phyloP scores from a whole-genome alignment of 2,797 vertebrate genomes.

The Trichosurus vulpecula region DNA sequence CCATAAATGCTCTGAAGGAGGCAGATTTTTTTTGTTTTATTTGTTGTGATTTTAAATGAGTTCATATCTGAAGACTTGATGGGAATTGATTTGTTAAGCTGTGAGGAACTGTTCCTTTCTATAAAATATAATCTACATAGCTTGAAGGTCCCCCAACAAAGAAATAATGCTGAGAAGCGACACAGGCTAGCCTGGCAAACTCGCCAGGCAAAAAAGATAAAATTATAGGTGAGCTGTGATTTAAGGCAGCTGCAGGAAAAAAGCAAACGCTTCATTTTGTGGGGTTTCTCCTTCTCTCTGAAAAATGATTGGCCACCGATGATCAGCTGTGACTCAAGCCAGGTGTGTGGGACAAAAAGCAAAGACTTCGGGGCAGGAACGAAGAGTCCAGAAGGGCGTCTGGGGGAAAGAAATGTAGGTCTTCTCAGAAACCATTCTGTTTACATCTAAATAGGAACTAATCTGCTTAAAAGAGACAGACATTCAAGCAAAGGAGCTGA shows the following conservation, averaged over 20 bases:
- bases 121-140: not conserved
- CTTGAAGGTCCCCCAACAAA: conserved; percentile 12
- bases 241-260: not conserved
- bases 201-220: not conserved
- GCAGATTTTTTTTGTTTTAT: conserved; percentile 12
- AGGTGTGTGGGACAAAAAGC: not conserved
- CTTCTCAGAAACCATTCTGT: not conserved
- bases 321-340: not conserved
- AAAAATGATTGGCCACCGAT: not conserved
- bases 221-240: not conserved
- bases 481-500: not conserved
- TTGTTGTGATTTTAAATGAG: not conserved
- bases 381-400: not conserved
- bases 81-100: not conserved
- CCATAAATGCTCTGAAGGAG: conserved; percentile 21
- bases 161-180: conserved; percentile 8
- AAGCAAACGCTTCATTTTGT: not conserved
- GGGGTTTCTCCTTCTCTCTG: not conserved
- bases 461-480: no score
- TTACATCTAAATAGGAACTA: not conserved
- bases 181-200: not conserved
- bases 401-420: not conserved
- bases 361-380: not conserved
- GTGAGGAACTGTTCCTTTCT: not conserved
- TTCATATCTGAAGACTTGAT: not conserved